A percentile compares a stretch with the other conserved stretches of the same genome.
phyloP scores from a whole-genome alignment of 2,113 vertebrate species.

The Notarius lentiginosus region DNA sequence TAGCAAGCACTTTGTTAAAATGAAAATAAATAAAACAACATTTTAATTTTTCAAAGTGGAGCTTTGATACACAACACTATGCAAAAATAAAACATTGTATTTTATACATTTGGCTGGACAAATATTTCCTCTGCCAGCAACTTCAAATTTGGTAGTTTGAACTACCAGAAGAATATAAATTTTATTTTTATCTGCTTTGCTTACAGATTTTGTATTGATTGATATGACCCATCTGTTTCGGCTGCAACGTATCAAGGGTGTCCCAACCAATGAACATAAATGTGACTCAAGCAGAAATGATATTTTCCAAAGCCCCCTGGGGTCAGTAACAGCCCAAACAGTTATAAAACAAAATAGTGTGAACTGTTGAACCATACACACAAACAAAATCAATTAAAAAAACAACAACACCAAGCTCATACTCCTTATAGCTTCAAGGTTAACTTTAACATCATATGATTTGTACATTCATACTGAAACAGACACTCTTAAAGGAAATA shows the following conservation, averaged over 20 bases:
- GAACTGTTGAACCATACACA: too few relatives aligned
- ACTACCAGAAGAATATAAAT: background rate
- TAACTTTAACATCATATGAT: background rate
- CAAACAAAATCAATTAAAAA: too few relatives aligned
- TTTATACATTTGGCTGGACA: too few relatives aligned
- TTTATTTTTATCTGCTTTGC: background rate
- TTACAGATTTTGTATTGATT: background rate
- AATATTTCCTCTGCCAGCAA: background rate
- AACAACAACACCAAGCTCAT: background rate
- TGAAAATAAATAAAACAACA: conserved; percentile 34
- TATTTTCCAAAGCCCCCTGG: background rate
- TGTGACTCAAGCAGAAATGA: background rate
- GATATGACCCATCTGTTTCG: background rate
- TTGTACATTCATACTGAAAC: background rate
- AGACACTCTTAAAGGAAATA: too few relatives aligned
- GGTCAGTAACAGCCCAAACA: background rate
- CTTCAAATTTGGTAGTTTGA: background rate
- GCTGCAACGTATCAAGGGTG: background rate
- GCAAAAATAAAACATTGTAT: background rate
- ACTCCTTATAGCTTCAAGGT: background rate
- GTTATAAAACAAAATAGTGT: too few relatives aligned
- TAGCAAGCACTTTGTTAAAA: conserved; percentile 19
- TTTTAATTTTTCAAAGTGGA: conserved; percentile 28
- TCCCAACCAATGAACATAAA: background rate
- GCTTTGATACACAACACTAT: conserved; percentile 13